These are phyloP conservation scores for Enteromius anoplus DNA, from an alignment of 2,797 vertebrate genomes.

Conservation along the genomic window DNA sequence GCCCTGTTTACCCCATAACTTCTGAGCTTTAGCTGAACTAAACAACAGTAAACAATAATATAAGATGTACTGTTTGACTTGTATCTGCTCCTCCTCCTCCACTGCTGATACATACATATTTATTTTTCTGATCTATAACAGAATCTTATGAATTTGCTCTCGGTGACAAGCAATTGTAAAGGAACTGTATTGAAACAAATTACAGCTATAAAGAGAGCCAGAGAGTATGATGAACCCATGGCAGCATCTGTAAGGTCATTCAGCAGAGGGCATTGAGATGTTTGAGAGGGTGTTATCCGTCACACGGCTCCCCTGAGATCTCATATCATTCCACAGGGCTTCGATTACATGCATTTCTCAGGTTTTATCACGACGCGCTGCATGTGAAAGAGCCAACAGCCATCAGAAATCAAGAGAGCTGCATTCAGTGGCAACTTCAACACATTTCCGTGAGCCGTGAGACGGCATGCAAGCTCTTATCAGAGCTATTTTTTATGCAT, in stretches of 20 bases:
- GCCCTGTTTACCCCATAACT: background rate
- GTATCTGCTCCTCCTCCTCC: background rate
- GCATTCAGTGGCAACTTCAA: conserved; percentile 47
- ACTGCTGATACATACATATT: conserved; percentile 24
- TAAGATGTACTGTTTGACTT: background rate
- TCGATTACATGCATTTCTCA: conserved; percentile 62
- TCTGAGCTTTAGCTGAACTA: conserved; percentile 3
- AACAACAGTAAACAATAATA: background rate
- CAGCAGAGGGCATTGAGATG: conserved; percentile 50
- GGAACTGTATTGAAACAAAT: conserved; percentile 46
- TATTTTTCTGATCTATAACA: conserved; percentile 46
- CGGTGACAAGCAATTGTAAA: conserved; percentile 30
- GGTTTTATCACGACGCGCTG: conserved; percentile 53
- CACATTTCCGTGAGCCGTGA: conserved; percentile 46
- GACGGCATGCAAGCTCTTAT: conserved; percentile 26
- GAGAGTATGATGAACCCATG: conserved; percentile 34
- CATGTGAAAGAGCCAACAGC: conserved; percentile 59
- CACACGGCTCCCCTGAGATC: conserved; percentile 59
- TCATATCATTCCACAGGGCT: conserved; percentile 40
- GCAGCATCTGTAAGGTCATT: conserved; percentile 41
- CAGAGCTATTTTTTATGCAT: conserved; percentile 13
- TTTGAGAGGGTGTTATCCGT: conserved; percentile 65
- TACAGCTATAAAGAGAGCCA: conserved; percentile 39
- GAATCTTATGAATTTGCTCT: conserved; percentile 35
- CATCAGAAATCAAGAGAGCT: conserved; percentile 50